Conservation (phyloP, 2,888 invertebrate species). For the Pterobdella sp. region DNA sequence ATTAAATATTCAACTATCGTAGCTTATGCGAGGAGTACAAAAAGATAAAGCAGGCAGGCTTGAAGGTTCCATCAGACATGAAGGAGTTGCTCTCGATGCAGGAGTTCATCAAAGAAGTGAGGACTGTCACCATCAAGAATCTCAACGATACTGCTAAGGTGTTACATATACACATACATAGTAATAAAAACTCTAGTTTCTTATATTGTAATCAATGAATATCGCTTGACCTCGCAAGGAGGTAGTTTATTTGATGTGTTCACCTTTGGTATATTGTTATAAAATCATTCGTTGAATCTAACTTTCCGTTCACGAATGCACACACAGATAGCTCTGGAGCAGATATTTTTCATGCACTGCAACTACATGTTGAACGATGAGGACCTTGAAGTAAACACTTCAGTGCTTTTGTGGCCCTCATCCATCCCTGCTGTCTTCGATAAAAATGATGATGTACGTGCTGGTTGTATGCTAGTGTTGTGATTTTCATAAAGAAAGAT, state of each 20-base stretch:
- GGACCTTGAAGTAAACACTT: conserved; percentile 72
- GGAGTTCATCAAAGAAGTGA: conserved; percentile 70
- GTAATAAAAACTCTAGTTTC: background rate
- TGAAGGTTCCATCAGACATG: conserved; percentile 68
- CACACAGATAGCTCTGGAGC: conserved; percentile 44
- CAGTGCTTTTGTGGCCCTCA: conserved; percentile 73
- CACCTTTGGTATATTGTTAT: no score
- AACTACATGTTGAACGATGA: conserved; percentile 66
- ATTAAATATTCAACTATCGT: no score
- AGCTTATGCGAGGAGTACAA: conserved; percentile 61
- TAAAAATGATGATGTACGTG: conserved; percentile 60
- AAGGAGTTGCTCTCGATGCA: conserved; percentile 73
- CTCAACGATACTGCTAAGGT: conserved; percentile 64
- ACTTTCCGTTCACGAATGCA: background rate
- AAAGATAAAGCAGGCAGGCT: conserved; percentile 61
- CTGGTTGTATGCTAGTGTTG: no score
- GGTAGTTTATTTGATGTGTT: no score
- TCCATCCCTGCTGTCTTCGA: conserved; percentile 74
- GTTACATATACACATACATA: background rate
- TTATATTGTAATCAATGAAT: no score
- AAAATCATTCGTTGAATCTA: no score
- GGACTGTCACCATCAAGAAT: conserved; percentile 63
- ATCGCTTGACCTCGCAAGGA: no score
- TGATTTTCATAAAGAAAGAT: background rate
- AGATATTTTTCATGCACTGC: conserved; percentile 60